Evolutionary conservation across 2,797 vertebrate species (phyloP).

Genomic region (Pseudochaenichthys georgianus): DNA sequence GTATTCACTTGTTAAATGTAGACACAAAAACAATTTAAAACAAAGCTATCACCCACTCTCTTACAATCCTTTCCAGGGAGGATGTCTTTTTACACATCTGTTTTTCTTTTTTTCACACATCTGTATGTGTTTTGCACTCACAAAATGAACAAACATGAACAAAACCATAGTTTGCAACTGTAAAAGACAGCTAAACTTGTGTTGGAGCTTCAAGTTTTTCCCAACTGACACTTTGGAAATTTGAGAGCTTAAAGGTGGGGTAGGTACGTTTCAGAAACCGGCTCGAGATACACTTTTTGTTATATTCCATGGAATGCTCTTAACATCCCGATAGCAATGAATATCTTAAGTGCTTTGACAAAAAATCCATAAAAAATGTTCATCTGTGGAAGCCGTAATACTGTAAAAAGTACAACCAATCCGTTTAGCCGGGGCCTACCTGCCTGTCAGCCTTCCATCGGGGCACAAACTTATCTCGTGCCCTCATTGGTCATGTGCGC

Average conservation of each 20-base stretch:
- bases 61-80: neutral
- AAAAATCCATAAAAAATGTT: no score
- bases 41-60: neutral
- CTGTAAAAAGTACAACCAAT: no score
- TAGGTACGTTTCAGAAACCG: no score
- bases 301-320: no score
- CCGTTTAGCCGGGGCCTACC: no score
- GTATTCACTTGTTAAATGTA: slow-evolving; percentile 20
- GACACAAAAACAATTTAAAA: neutral
- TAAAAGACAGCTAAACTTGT: neutral
- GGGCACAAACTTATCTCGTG: no score
- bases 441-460: no score
- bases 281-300: no score
- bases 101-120: neutral
- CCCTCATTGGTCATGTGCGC: no score
- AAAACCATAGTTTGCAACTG: neutral
- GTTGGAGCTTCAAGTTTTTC: neutral
- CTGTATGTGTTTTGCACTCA: neutral
- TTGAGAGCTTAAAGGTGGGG: neutral
- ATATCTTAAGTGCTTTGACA: no score
- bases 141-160: neutral
- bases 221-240: slow-evolving; percentile 10
- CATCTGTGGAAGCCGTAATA: no score
- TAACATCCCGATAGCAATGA: no score
- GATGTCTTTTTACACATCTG: neutral